Evolutionary conservation across 2,888 invertebrate genomes (phyloP), one percentile per base, ranked within the genome.

Genomic region (Blomia tropicalis): DNA sequence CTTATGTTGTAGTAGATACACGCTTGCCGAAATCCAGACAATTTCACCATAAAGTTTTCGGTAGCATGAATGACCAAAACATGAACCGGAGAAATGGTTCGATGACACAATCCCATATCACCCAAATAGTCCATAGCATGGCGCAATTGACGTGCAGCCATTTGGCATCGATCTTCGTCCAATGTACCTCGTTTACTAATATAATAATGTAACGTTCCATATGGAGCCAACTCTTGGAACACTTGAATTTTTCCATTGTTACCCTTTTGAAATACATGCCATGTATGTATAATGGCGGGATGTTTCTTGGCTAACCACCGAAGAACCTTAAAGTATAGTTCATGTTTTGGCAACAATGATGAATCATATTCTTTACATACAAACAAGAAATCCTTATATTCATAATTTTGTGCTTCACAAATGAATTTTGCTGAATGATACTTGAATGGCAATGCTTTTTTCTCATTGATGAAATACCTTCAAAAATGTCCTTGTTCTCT

Each of bases 61-160:
- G 14, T n/a, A 14, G 14, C 14, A 43, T 59, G 43, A 17, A n/a
- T 47, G 27, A 59, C 14, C 1, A 59, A 43, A n/a, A 59, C 19
- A 19, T 59, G 59, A 23, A 31, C 31, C 14, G 59, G 59, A 23
- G 31, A 31, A 47, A 59, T 51, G 14, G 19, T 7, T 44, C 59
- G 14, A 22, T 59, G 59, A 31, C 14, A 23, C 25, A 59, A 17
- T 1, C 59, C 59, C 1, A 59, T 23, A 22, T 59, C 59, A 2
- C 59, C 59, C 32, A 59, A 59, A 25, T 47, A 59, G 59, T 59
- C 59, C 23, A 59, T 5, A 3, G 27, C 59, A 23, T 43, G 31
- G 22, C n/a, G 22, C 4, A 59, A 22, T 1, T 44, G 22, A 25
- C 44, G 43, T 17, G 41, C 41, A n/a, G n/a, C 41, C 41, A 41